A percentile compares a stretch with the other conserved stretches of the same genome.
Conservation (phyloP, 2,797 vertebrate species). For the Falco berigora region DNA sequence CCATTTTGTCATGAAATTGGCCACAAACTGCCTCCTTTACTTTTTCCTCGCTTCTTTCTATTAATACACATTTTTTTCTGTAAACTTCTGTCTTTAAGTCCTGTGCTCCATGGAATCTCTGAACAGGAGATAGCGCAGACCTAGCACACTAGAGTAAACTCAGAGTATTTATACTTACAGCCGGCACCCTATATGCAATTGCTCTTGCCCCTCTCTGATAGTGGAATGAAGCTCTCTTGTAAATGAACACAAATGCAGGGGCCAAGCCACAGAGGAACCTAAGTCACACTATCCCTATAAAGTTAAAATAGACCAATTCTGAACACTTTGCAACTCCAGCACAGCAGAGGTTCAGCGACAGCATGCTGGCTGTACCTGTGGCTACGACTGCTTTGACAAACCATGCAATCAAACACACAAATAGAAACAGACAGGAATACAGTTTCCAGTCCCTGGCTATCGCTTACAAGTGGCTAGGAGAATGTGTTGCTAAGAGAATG, state of each 20-base stretch:
- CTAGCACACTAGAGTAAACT: neutral
- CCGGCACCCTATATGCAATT: neutral
- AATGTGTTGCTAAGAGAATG: conserved; percentile 48
- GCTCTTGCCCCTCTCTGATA: neutral
- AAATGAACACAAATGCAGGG: neutral
- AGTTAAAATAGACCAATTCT: neutral
- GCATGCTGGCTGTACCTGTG: neutral
- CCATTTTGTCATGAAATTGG: neutral
- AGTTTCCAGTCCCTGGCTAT: conserved; percentile 6
- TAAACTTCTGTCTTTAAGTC: neutral
- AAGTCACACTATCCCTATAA: neutral
- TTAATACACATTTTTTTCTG: neutral
- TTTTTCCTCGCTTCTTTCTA: neutral
- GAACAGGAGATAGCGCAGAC: neutral
- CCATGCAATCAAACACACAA: neutral
- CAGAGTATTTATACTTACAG: neutral
- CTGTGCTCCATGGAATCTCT: neutral
- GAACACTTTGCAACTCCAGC: neutral
- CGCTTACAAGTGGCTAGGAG: neutral
- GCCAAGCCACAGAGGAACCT: neutral
- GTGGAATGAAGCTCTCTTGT: neutral
- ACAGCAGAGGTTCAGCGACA: neutral
- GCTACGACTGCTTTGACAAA: neutral
- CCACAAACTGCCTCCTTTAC: neutral
- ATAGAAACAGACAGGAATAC: neutral